Evolutionary conservation across 2,797 vertebrate species (phyloP), one percentile per base, ranked within the genome.

Genomic region (Clarias fuscus): DNA sequence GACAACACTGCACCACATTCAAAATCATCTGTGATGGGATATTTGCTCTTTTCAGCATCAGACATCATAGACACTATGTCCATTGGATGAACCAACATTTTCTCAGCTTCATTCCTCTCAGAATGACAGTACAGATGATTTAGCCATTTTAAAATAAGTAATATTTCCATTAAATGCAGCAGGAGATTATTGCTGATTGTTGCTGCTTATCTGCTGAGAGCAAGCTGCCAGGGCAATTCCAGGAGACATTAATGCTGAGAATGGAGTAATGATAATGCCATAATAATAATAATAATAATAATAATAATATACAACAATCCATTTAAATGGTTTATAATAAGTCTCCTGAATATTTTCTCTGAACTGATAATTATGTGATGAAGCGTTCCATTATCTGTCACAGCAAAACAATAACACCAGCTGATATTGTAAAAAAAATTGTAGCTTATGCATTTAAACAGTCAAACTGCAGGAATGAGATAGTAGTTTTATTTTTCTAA

Each of bases 271-370:
- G 88, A 90, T 88, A 88, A 90, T 89, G 73, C 6, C n/a, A 27
- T 76, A 56, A 76, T 76, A 48, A 48, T 48, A 48, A 10, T 48
- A 33, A 33, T 33, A 33, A 33, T 33, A 30, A 30, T 30, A 43
- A 43, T 43, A 43, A 43, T 43, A 83, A 87, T 76, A 76, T 56
- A 76, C n/a, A 85, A 90, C 89, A 88, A 68, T 83, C 68, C 86
- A 81, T 88, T 89, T 89, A 88, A 90, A 90, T 89, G 82, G 85
- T 90, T 84, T 65, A 89, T 90, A 90, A 89, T 91, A 86, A 90
- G 85, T 84, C 77, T 88, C 76, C 48, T 70, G 70, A 14, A 78
- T 40, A 82, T 18, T 76, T 84, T 58, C 73, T 89, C 84, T 86
- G 87, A 91, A 78, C 82, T 59, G 73, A 30, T 76, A 76, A 76